These are phyloP conservation scores for Rallus crepitans DNA, from an alignment of 2,797 vertebrate genomes.

Conservation along the genomic window DNA sequence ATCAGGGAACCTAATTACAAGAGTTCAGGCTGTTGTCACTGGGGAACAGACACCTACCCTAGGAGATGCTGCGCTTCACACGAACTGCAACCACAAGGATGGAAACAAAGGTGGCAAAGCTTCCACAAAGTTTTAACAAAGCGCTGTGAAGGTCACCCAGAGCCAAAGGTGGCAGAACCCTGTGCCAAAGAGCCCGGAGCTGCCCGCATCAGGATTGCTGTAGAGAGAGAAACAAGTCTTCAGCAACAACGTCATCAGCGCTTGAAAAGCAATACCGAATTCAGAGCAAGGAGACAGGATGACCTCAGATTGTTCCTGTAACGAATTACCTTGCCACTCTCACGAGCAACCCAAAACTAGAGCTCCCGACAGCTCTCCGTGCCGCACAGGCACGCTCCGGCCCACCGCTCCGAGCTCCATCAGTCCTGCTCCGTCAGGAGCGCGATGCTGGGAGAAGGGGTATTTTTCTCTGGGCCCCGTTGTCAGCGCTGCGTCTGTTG, in stretches of 20 bases:
- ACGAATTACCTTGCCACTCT: neutral
- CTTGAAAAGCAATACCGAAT: neutral
- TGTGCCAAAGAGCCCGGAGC: neutral
- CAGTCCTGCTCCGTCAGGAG: neutral
- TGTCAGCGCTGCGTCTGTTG: neutral
- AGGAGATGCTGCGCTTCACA: neutral
- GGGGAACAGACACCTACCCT: neutral
- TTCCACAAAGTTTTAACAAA: constrained; percentile 2
- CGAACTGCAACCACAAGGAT: neutral
- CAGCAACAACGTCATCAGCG: neutral
- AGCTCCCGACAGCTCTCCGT: neutral
- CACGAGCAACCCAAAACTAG: neutral
- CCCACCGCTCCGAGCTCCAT: neutral
- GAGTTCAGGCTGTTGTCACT: neutral
- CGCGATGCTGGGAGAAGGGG: accelerated
- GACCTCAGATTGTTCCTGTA: neutral
- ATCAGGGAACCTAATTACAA: constrained; percentile 20
- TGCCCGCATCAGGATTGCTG: neutral
- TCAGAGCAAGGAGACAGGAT: neutral
- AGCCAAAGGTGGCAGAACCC: neutral
- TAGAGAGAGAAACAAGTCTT: neutral
- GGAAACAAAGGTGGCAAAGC: neutral
- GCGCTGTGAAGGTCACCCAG: neutral
- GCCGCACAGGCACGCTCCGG: neutral
- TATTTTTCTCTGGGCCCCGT: neutral